phyloP scores from a whole-genome alignment of 2,888 invertebrate species.

The Erpobdella octoculata region DNA sequence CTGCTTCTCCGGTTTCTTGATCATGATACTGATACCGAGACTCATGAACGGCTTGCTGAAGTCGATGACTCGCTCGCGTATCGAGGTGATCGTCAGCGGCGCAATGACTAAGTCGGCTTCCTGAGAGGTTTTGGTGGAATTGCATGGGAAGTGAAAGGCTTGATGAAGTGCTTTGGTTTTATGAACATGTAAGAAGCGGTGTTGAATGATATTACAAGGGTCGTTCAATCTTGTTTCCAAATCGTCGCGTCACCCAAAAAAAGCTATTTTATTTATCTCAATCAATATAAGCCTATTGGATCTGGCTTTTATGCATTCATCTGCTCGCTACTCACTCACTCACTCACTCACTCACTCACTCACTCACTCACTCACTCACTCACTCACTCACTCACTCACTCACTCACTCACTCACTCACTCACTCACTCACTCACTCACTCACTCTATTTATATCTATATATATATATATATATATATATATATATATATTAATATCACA shows the following conservation, averaged over 20 bases:
- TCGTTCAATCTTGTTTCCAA: no score
- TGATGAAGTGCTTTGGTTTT: no score
- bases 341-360: background rate
- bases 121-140: no score
- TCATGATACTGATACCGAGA: constrained; percentile 87
- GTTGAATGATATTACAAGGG: no score
- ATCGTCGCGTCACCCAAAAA: no score
- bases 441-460: no score
- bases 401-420: background rate
- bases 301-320: no score
- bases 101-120: constrained; percentile 92
- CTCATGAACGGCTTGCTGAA: constrained; percentile 97
- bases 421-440: background rate
- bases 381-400: background rate
- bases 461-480: background rate
- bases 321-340: no score
- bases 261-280: no score
- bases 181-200: no score
- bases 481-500: background rate
- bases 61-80: constrained; percentile 85
- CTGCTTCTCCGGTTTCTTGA: constrained; percentile 84
- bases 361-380: background rate
- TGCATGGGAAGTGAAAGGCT: no score
- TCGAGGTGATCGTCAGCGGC: constrained; percentile 84
- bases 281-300: no score